These are phyloP conservation scores for Drosophila ironensis DNA, from an alignment of 1,140 invertebrate species.

Conservation along the genomic window DNA sequence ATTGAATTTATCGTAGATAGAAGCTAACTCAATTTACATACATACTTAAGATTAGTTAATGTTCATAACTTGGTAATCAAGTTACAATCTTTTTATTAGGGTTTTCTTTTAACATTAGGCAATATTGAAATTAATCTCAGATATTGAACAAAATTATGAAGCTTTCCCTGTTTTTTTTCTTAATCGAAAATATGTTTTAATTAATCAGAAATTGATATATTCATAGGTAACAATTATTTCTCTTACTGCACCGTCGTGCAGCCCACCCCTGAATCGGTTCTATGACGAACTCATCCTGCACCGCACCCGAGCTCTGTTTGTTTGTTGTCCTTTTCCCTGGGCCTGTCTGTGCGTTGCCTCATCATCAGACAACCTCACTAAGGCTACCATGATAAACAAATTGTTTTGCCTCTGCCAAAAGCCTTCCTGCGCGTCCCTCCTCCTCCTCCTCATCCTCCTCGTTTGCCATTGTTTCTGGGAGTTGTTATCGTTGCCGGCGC, in stretches of 20 bases:
- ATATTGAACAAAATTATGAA: too few species aligned
- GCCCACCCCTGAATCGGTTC: slow-evolving; percentile 11
- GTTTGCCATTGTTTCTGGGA: slow-evolving; percentile 10
- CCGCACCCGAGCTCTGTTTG: slow-evolving; percentile 24
- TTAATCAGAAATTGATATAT: not conserved
- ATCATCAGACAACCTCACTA: slow-evolving; percentile 68
- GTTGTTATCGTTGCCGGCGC: slow-evolving; percentile 65
- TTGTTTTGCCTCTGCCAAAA: slow-evolving; percentile 50
- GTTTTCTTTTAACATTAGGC: too few species aligned
- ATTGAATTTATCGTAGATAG: too few species aligned
- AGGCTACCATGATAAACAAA: slow-evolving; percentile 79
- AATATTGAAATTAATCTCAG: too few species aligned
- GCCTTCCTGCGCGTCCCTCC: not conserved
- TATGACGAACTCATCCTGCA: slow-evolving; percentile 12
- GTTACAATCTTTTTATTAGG: too few species aligned
- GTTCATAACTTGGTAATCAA: too few species aligned
- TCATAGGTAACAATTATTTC: not conserved
- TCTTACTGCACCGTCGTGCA: slow-evolving; percentile 1
- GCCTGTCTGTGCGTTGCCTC: slow-evolving; percentile 37
- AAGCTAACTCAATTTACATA: too few species aligned
- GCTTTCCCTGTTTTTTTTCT: too few species aligned
- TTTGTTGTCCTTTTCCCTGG: slow-evolving; percentile 72
- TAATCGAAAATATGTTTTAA: too few species aligned
- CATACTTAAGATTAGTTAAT: too few species aligned
- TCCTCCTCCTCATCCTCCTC: not conserved